Evolutionary conservation across 2,113 vertebrate genomes (phyloP), one percentile per base, ranked within the genome.

Genomic region (Manacus vitellinus): DNA sequence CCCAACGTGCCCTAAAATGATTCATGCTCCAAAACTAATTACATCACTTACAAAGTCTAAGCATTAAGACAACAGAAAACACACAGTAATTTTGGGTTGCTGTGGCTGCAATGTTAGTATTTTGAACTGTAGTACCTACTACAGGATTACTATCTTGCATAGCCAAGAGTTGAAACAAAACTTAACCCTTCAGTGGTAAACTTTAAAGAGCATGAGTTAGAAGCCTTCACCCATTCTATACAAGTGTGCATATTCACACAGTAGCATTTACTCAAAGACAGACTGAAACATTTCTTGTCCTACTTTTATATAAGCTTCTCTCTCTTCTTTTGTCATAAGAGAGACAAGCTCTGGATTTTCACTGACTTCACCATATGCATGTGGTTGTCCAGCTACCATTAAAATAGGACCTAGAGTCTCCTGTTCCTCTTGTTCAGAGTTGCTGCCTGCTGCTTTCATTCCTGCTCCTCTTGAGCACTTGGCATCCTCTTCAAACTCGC

Each of bases 271-370:
- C 35, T 97, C 97, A 94, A 97, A 98, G 55, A 94, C 67, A 41
- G 94, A 88, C n/a, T 94, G 96, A 70, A 98, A 98, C 41, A 98
- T 89, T 89, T 97, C 92, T 89, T 97, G 96, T 31, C 95, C 97
- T 51, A 94, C 44, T 91, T 91, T 95, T 92, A 97, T 94, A 21
- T 98, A 98, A 73, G 35, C 14, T 3, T 91, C 93, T 89, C 59
- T 94, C 71, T 98, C 97, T 25, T 98, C 95, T 2, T 91, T 65
- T 70, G 96, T 97, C 98, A 98, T 98, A 44, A 97, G 92, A 31
- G 88, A 94, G 8, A 98, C 97, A 30, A 98, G 97, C 47, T 85
- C 87, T 83, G 97, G 98, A 31, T 97, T 97, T 89, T 97, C 94
- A 75, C 83, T 94, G 4, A 98, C 46, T 85, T 98, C 88, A 0